A percentile compares a stretch with the other conserved stretches of the same genome.
These are phyloP conservation scores for Galeopterus variegatus DNA, from an alignment of 2,113 vertebrate genomes.

Conservation along the genomic window DNA sequence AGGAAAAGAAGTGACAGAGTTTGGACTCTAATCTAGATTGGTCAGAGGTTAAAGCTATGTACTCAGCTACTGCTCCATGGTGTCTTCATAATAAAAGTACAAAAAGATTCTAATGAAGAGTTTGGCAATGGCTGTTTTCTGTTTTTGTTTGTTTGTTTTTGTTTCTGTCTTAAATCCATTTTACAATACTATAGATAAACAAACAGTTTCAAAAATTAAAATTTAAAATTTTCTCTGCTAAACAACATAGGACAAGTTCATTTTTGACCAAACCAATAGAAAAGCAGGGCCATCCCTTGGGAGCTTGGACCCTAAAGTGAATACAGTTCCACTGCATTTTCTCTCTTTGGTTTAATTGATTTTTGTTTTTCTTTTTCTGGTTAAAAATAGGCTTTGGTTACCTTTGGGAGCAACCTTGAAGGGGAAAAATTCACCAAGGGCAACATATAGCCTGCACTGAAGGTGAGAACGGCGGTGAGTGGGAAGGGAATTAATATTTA, in stretches of 20 bases:
- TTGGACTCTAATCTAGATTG: slow-evolving; percentile 11
- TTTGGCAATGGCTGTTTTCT: slow-evolving; percentile 7
- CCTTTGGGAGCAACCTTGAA: slow-evolving; percentile 3
- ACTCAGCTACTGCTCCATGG: not conserved
- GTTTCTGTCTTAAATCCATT: slow-evolving; percentile 16
- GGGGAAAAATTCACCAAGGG: not conserved
- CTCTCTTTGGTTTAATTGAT: not conserved
- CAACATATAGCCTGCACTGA: slow-evolving; percentile 3
- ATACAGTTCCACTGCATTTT: slow-evolving; percentile 19
- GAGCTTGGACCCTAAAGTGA: slow-evolving; percentile 23
- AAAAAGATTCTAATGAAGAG: not conserved
- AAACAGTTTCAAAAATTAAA: slow-evolving; percentile 42
- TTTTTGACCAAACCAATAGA: slow-evolving; percentile 52
- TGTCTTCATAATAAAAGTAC: slow-evolving; percentile 13
- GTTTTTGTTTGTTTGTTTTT: not conserved
- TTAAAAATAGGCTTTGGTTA: slow-evolving; percentile 69
- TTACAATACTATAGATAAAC: slow-evolving; percentile 21
- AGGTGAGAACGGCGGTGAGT: not conserved
- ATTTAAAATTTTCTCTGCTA: slow-evolving; percentile 1
- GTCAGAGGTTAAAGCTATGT: slow-evolving; percentile 37
- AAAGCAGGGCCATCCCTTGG: not conserved
- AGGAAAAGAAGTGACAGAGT: slow-evolving; percentile 55
- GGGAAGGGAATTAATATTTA: not conserved
- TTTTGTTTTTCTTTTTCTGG: slow-evolving; percentile 21
- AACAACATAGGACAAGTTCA: not conserved